These are phyloP conservation scores for Acronicta aceris DNA, from an alignment of 2,888 invertebrate genomes.

Conservation along the genomic window DNA sequence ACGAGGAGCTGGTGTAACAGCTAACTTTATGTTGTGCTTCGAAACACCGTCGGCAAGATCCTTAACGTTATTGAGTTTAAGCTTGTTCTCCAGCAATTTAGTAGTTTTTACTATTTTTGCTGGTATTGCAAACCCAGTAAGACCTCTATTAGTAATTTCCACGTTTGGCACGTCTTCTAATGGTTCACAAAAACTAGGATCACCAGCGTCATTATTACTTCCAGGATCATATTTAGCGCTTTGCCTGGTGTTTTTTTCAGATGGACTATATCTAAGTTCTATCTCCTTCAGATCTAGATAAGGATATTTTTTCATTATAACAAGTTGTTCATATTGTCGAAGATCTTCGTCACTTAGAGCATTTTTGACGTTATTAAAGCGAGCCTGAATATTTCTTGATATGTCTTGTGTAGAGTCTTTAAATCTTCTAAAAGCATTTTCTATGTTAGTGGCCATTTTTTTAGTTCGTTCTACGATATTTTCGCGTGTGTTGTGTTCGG, in stretches of 20 bases:
- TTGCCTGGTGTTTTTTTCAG: slow-evolving; percentile 69
- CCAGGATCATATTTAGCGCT: slow-evolving; percentile 64
- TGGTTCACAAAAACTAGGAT: slow-evolving; percentile 71
- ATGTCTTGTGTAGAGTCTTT: slow-evolving; percentile 66
- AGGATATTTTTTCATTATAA: slow-evolving; percentile 85
- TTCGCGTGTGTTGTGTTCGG: slow-evolving; percentile 35
- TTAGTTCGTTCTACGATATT: slow-evolving; percentile 62
- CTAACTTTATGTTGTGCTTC: slow-evolving; percentile 23
- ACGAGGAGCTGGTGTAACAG: slow-evolving; percentile 2
- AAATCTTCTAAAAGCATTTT: slow-evolving; percentile 63
- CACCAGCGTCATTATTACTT: slow-evolving; percentile 62
- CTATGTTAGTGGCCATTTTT: slow-evolving; percentile 65
- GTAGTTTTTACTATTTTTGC: slow-evolving; percentile 61
- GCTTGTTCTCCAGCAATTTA: slow-evolving; percentile 50
- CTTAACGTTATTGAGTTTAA: slow-evolving; percentile 46
- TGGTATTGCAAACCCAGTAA: slow-evolving; percentile 82
- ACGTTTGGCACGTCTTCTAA: slow-evolving; percentile 74
- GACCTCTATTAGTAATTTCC: slow-evolving; percentile 80
- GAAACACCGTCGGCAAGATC: not conserved
- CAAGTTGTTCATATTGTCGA: slow-evolving; percentile 78
- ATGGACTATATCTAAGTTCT: slow-evolving; percentile 72
- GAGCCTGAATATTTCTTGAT: slow-evolving; percentile 56
- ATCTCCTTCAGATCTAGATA: slow-evolving; percentile 80
- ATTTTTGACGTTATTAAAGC: slow-evolving; percentile 54
- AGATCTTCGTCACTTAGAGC: slow-evolving; percentile 71